phyloP scores from a whole-genome alignment of 2,888 invertebrate genomes.

The Coronaproctus castanopsis region DNA sequence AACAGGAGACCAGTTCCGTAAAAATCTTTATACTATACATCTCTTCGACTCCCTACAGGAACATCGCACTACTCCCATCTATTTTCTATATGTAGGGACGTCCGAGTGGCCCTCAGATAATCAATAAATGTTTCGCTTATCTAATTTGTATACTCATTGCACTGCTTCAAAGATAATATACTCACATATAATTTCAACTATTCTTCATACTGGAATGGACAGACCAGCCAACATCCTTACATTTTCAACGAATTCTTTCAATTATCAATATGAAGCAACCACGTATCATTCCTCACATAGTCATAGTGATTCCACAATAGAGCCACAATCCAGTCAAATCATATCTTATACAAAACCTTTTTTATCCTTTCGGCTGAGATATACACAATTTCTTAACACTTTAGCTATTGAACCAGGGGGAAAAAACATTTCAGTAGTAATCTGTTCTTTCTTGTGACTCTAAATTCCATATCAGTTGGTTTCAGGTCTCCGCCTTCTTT shows the following conservation, averaged over 20 bases:
- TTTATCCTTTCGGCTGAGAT: no score
- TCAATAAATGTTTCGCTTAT: not conserved
- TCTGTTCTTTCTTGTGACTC: no score
- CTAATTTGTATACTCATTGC: not conserved
- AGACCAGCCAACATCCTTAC: not conserved
- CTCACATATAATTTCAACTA: not conserved
- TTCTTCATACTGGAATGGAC: not conserved
- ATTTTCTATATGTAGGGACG: not conserved
- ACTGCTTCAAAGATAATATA: not conserved
- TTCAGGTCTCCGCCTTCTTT: no score
- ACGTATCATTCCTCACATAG: constrained; percentile 2
- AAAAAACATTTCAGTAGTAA: no score
- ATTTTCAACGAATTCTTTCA: not conserved
- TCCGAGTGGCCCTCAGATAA: not conserved
- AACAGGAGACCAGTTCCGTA: not conserved
- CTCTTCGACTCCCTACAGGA: not conserved
- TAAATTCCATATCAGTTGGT: no score
- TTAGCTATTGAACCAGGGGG: no score
- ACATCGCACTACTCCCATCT: not conserved
- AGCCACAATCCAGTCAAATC: no score
- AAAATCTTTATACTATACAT: not conserved
- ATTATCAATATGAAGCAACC: not conserved
- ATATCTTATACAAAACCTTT: no score
- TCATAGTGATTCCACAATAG: constrained; percentile 12
- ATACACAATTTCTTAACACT: no score